Conservation (phyloP, 2,888 invertebrate genomes). For the Ceraclea dissimilis region DNA sequence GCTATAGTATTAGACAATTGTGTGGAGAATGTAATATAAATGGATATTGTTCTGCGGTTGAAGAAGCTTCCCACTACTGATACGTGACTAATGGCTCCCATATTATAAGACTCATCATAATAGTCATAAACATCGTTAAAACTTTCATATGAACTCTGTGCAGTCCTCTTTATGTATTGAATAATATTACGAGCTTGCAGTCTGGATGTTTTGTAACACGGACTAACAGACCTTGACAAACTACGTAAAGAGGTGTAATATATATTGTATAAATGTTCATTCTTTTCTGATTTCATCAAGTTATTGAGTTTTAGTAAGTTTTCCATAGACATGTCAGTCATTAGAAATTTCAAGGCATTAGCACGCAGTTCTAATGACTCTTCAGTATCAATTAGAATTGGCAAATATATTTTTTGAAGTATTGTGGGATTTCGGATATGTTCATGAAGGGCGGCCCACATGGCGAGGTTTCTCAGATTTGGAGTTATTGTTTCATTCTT, state of each 20-base stretch:
- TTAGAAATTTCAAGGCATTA: constrained; percentile 37
- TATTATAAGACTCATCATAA: constrained; percentile 35
- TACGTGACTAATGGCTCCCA: constrained; percentile 33
- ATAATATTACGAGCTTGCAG: constrained; percentile 33
- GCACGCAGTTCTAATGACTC: constrained; percentile 37
- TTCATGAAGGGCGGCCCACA: constrained; percentile 34
- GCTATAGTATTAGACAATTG: constrained; percentile 25
- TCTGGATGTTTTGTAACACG: constrained; percentile 33
- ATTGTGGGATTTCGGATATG: constrained; percentile 12
- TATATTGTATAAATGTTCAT: constrained; percentile 40
- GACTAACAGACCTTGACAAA: constrained; percentile 36
- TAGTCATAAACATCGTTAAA: constrained; percentile 32
- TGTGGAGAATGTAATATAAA: constrained; percentile 22
- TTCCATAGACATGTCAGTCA: constrained; percentile 33
- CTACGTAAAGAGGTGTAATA: constrained; percentile 39
- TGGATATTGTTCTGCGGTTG: constrained; percentile 22
- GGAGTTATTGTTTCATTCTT: constrained; percentile 28
- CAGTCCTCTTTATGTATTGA: constrained; percentile 31
- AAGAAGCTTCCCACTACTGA: constrained; percentile 30
- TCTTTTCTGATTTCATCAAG: constrained; percentile 38
- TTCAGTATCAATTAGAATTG: constrained; percentile 36
- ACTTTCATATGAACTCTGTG: constrained; percentile 26
- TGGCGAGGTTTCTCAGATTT: constrained; percentile 36
- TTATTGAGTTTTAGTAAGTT: constrained; percentile 38
- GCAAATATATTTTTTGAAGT: constrained; percentile 38